Evolutionary conservation across 2,797 vertebrate species (phyloP), one percentile per base, ranked within the genome.

Genomic region (Scomberomorus guttatus): DNA sequence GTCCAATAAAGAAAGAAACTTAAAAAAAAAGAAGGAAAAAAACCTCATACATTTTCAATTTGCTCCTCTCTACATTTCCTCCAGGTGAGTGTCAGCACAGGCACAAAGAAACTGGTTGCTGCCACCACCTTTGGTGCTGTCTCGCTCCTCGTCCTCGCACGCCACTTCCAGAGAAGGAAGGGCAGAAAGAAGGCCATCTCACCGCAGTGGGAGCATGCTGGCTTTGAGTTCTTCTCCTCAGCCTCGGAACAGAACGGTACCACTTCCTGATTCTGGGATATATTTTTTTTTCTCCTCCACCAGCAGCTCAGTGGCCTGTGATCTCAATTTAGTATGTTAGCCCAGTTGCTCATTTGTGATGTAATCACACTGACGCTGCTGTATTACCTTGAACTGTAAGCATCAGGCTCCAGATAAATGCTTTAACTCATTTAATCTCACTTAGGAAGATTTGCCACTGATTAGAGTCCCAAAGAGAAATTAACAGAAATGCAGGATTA

Each of bases 151-250:
- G 95, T 97, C 90, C 96, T 99, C 58, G 97, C 98, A 1, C 96
- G 92, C 73, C 97, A 95, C 88, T 98, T 99, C 89, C 97, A 96
- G 94, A 96, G 98, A 91, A 96, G 95, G 89, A 97, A 97, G 87
- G 96, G 97, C 77, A 96, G 93, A 83, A 97, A 95, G 79, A 96
- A 94, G 90, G 68, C 69, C 59, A 81, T 72, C 32, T 92, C 94
- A 0, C 93, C 94, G 17, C 84, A 83, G 61, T 97, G 96, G 96
- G 96, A 98, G 64, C 94, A 95, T 66, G 93, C 89, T 56, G 94
- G 92, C 54, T 92, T 97, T 0, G 95, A 97, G 72, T 95, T 96
- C 44, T 84, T 94, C 70, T 90, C 94, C 72, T 87, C 91, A 11
- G 87, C 89, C 24, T 84, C 91, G 0, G 96, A 93, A 60, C 95